These are phyloP conservation scores for Epinotia demarniana DNA, from an alignment of 2,888 invertebrate genomes.

Conservation along the genomic window DNA sequence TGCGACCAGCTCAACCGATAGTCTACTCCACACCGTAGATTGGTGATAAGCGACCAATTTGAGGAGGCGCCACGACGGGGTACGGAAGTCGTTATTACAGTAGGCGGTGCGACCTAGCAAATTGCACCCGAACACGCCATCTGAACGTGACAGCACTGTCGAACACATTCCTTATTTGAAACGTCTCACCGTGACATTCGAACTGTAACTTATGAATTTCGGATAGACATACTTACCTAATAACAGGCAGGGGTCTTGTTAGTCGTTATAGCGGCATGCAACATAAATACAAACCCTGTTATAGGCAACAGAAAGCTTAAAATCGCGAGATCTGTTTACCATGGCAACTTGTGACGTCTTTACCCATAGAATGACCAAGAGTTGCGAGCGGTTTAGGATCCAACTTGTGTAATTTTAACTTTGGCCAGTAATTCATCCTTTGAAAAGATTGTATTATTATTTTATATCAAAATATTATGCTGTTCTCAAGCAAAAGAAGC, in stretches of 20 bases:
- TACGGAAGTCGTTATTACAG: conserved; percentile 85
- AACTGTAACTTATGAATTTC: conserved; percentile 63
- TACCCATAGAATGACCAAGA: conserved; percentile 1
- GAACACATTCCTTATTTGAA: conserved; percentile 82
- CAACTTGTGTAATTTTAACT: neutral
- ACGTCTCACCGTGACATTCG: conserved; percentile 76
- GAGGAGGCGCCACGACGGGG: conserved; percentile 83
- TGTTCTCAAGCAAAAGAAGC: too few species aligned
- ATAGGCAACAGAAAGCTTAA: neutral
- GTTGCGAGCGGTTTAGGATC: neutral
- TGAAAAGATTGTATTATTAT: neutral
- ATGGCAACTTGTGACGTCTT: neutral
- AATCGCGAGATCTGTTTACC: neutral
- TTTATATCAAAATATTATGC: neutral
- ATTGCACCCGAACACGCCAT: conserved; percentile 82
- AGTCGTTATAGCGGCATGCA: conserved; percentile 1
- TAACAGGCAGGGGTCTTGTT: conserved; percentile 27
- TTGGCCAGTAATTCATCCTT: neutral
- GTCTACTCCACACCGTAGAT: conserved; percentile 80
- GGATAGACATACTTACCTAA: conserved; percentile 53
- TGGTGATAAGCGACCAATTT: conserved; percentile 85
- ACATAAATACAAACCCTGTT: conserved; percentile 2
- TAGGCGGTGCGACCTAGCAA: conserved; percentile 81
- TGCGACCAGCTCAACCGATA: conserved; percentile 76
- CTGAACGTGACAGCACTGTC: conserved; percentile 83